These are phyloP conservation scores for Amblyopsis hoosieri DNA, from an alignment of 2,797 vertebrate genomes.

Conservation along the genomic window DNA sequence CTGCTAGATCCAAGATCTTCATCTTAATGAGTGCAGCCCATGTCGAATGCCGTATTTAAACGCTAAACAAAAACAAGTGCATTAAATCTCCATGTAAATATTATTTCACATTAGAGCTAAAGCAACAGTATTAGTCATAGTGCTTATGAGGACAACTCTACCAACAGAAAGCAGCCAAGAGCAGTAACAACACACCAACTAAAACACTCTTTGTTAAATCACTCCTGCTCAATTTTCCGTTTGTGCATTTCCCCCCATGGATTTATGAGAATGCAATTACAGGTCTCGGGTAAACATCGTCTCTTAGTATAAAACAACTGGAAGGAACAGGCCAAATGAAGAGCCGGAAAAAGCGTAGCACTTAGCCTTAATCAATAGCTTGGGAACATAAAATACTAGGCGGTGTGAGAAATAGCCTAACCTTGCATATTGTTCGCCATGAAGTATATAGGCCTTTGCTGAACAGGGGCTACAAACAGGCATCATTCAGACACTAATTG, in stretches of 20 bases:
- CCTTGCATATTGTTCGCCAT: conserved; percentile 10
- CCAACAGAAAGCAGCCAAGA: conserved; percentile 21
- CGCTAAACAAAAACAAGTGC: background rate
- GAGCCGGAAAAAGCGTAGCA: conserved; percentile 11
- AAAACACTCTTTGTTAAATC: conserved; percentile 31
- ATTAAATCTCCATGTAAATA: background rate
- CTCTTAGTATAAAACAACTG: conserved; percentile 16
- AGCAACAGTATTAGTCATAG: conserved; percentile 7
- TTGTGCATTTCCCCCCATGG: conserved; percentile 22
- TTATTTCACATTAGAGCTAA: background rate
- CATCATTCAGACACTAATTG: conserved; percentile 5
- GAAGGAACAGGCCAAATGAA: conserved; percentile 11
- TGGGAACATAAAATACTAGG: conserved; percentile 19
- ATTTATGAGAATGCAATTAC: conserved; percentile 53
- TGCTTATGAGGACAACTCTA: conserved; percentile 14
- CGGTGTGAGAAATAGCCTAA: conserved; percentile 14
- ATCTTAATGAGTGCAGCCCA: background rate
- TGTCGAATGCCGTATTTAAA: background rate
- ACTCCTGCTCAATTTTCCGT: conserved; percentile 32
- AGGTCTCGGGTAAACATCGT: conserved; percentile 28
- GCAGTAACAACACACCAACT: conserved; percentile 18
- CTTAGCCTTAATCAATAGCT: conserved; percentile 31
- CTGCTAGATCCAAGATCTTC: background rate
- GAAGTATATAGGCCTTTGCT: background rate
- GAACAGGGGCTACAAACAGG: background rate